Evolutionary conservation across 1,140 invertebrate genomes (phyloP).

Genomic region (Meloidogyne chitwoodi): DNA sequence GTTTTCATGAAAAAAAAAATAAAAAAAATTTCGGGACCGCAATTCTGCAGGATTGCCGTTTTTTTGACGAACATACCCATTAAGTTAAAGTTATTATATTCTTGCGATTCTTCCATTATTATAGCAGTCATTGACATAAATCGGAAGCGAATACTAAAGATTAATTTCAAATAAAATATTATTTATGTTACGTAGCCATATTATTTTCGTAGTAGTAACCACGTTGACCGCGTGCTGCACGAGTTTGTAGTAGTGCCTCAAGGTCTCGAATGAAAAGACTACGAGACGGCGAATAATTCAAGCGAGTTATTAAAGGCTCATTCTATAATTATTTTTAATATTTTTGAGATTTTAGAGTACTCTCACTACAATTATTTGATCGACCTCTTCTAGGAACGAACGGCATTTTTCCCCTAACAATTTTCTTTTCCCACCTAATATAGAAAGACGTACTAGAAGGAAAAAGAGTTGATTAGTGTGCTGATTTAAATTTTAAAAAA

Average conservation of each 20-base stretch:
- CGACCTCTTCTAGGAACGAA: not conserved
- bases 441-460: not conserved
- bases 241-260: not conserved
- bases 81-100: conserved; percentile 18
- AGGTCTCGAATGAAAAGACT: not conserved
- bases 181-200: not conserved
- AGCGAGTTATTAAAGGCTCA: conserved; percentile 7
- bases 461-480: conserved; percentile 9
- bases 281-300: not conserved
- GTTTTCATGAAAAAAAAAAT: too few relatives aligned
- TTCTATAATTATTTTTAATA: not conserved
- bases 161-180: not conserved
- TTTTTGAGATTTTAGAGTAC: not conserved
- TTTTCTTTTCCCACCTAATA: not conserved
- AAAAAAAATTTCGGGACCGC: too few relatives aligned
- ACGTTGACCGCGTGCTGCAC: conserved; percentile 4
- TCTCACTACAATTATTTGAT: not conserved
- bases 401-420: not conserved
- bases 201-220: conserved; percentile 9
- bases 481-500: not conserved
- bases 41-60: too few relatives aligned
- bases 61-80: not conserved
- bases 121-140: conserved; percentile 17
- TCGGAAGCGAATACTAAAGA: conserved; percentile 8
- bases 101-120: conserved; percentile 23